These are phyloP conservation scores for Albula goreensis DNA, from an alignment of 2,113 vertebrate genomes.

Conservation along the genomic window DNA sequence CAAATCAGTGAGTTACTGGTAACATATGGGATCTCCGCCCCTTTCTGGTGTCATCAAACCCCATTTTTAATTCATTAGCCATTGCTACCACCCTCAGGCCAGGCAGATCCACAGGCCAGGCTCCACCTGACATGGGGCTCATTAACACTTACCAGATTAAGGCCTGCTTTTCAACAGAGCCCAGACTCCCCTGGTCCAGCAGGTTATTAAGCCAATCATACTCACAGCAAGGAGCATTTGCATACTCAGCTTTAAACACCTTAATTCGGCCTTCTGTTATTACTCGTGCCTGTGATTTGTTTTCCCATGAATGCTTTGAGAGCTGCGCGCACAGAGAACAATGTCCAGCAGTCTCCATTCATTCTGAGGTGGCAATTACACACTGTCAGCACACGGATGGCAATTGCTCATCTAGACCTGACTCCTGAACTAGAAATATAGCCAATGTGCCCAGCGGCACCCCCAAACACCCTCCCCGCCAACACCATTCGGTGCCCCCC, in stretches of 20 bases:
- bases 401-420: conserved; percentile 26
- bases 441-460: not conserved
- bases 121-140: not conserved
- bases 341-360: conserved; percentile 13
- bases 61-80: too few relatives aligned
- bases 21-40: too few relatives aligned
- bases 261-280: not conserved
- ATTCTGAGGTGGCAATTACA: conserved; percentile 38
- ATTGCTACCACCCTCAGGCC: too few relatives aligned
- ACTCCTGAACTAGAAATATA: conserved; percentile 26
- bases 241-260: not conserved
- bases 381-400: conserved; percentile 11
- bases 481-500: not conserved
- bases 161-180: not conserved
- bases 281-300: not conserved
- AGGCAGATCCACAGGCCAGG: not conserved
- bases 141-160: not conserved
- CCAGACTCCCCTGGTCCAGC: not conserved
- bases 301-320: not conserved
- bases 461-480: not conserved
- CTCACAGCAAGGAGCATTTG: not conserved
- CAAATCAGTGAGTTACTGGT: too few relatives aligned
- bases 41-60: too few relatives aligned
- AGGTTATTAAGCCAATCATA: conserved; percentile 1
- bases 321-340: not conserved